Evolutionary conservation across 2,888 invertebrate species (phyloP), one percentile per base, ranked within the genome.

Genomic region (Metalampra italica): DNA sequence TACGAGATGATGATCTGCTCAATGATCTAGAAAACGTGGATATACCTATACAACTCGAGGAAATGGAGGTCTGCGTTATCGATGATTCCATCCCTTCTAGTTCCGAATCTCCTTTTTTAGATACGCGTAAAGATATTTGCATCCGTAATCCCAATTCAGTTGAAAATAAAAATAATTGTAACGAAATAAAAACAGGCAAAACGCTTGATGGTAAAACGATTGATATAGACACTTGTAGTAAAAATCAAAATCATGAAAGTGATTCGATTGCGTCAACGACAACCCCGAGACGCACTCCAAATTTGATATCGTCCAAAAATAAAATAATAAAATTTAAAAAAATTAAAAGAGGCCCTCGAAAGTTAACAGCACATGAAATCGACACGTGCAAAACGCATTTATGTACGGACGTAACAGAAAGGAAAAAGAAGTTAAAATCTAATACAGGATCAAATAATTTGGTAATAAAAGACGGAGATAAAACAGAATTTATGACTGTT

Each of bases 1-100:
- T 72, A 1, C 65, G 60, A 32, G 75, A 76, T 41, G 76, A 79
- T 38, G 75, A 79, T 7, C 52, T 78, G 3, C 22, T 80, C 0
- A 64, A 56, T 11, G 66, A 70, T 50, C 60, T 83, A 13, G 78
- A 81, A 56, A 77, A 68, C 52, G 75, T 80, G 45, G 63, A 71
- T 1, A 81, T 83, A 51, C 83, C 83, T 3, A 57, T 77, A 2
- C 63, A 66, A 50, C 11, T 14, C 0, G 12, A 29, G 34, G 11
- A 12, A 4, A 8, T 9, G 7, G 43, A 34, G 32, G 43, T 11
- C n/a, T 15, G 12, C 11, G 11, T 3, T 14, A 34, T 29, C 0
- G 34, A 43, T 32, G 8, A 12, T 12, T 13, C 9, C 1, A 12
- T 1, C n/a, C 36, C 36, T 36, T 9, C n/a, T 34, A 34, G 11